Base-by-base conservation (phyloP, 1,140 invertebrate species). In the Aleiodes sp. region DNA sequence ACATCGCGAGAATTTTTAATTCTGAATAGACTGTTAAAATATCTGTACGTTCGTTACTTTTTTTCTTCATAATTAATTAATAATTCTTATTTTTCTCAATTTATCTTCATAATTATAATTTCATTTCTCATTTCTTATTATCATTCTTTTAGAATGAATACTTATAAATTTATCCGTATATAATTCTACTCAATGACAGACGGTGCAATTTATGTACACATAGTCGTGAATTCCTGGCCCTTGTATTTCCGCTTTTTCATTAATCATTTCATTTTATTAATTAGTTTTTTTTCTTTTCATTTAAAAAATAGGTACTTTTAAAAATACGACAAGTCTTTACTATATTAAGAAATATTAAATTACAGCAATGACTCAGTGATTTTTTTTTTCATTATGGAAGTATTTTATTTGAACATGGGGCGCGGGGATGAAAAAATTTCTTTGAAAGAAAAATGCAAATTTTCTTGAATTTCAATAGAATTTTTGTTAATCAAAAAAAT, bases 181-280 rank as follows among this genome's bases (percentile, higher is more conserved):
- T 73, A 79, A 81, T 80, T 81, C 74, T 75, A 78, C 70, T 77
- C 80, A 75, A 80, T 80, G 80, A 81, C 79, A 81, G 74, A 82
- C 78, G 78, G 79, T 84, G 80, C 79, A 80, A n/a, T 80, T 79
- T 85, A 86, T 86, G 73, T 86, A 86, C 84, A 86, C 73, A 68
- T 76, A 71, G 76, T 80, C 73, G 81, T 78, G 77, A 82, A 78
- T 78, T 80, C 78, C 81, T 75, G 75, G 76, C 75, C 76, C 78
- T 82, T 80, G 78, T 52, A 26, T 21, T 24, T 73, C 63, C 70
- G 73, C 73, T 76, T 63, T 68, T 70, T 46, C 37, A 63, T 67
- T 57, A 59, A 16, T 52, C 26, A 7, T 35, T 24, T 14, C 4
- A 59, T n/a, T n/a, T n/a, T n/a, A n/a, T n/a, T n/a, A n/a, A n/a